Base-by-base conservation (phyloP, 2,888 invertebrate genomes). In the Sinopyrophorus schimmeli region DNA sequence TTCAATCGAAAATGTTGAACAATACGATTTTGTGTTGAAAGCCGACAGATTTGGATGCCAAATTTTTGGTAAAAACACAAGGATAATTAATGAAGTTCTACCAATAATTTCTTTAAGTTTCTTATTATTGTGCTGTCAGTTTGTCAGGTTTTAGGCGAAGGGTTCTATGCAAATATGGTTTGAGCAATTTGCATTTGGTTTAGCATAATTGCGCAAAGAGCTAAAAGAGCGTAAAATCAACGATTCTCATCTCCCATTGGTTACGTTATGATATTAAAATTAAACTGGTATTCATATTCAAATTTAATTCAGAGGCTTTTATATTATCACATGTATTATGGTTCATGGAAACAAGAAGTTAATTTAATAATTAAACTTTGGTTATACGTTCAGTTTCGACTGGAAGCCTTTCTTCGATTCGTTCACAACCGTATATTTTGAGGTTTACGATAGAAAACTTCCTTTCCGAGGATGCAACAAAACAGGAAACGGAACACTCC, bases 161-260 rank as follows among this genome's bases (percentile, higher is more conserved):
- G 48, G 49, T 52, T 34, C 48, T 55, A 60, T 58, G 56, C 54
- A 57, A 58, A 58, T 60, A 57, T 26, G 41, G 18, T 18, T 30
- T 37, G 43, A 42, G 38, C 53, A 58, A 60, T 60, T 60, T 40
- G 57, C 62, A 60, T 62, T 59, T 41, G 52, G 54, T 59, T 62
- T 59, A 56, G 56, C 59, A 62, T 62, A 62, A 62, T 60, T 59
- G 61, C 48, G 54, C 58, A 59, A 57, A 55, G 54, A 53, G 55
- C 55, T 55, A 59, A 63, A 61, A 63, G 58, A 59, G 55, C 59
- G 55, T 58, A 55, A 63, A 63, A 60, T 63, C 55, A 57, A 52
- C 61, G 57, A 59, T 59, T 58, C 53, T 53, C 54, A 51, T 54
- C 52, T 57, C 51, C 48, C 46, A 57, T 60, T 59, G 53, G 56